Base-by-base conservation (phyloP, 2,888 invertebrate species). In the Volucella zonaria region DNA sequence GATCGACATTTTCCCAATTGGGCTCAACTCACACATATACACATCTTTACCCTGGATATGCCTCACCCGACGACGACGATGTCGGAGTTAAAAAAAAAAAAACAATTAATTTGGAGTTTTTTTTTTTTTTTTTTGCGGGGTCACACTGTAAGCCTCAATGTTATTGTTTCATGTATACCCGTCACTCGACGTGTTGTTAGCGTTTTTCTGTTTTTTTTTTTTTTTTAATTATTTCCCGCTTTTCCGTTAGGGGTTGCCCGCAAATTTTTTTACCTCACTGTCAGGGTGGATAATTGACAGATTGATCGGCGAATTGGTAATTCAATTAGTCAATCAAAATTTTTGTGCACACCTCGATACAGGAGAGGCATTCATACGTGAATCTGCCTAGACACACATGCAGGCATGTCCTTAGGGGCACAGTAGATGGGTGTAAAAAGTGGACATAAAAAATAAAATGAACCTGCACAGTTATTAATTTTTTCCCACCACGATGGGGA, bases 261-360 rank as follows among this genome's bases (percentile, higher is more conserved):
- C 82, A 70, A 68, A 73, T 64, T 62, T 78, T 59, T 58, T 52
- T 67, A 82, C 86, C 86, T 82, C 87, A 83, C 81, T 87, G 87
- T 87, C 87, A 87, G 77, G 61, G 61, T 75, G 73, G 86, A 87
- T 88, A 88, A 88, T 88, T 88, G 88, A 88, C 88, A 88, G 88
- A 88, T 88, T 88, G 88, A 88, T 88, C 87, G 88, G 79, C 86
- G 87, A 87, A 87, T 87, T 87, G 87, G 87, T 88, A 88, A 88
- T 88, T 88, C 87, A 88, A 88, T 88, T 88, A 88, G 87, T 88
- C 87, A 88, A 88, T 88, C 87, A 87, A 87, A 87, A 87, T 87
- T 86, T 82, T 64, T 78, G 77, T 75, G 59, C 78, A 75, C 73
- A 68, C 80, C 85, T 68, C 82, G 73, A 58, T 52, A 81, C 82